phyloP scores from a whole-genome alignment of 2,888 invertebrate genomes.

The Mermis nigrescens region DNA sequence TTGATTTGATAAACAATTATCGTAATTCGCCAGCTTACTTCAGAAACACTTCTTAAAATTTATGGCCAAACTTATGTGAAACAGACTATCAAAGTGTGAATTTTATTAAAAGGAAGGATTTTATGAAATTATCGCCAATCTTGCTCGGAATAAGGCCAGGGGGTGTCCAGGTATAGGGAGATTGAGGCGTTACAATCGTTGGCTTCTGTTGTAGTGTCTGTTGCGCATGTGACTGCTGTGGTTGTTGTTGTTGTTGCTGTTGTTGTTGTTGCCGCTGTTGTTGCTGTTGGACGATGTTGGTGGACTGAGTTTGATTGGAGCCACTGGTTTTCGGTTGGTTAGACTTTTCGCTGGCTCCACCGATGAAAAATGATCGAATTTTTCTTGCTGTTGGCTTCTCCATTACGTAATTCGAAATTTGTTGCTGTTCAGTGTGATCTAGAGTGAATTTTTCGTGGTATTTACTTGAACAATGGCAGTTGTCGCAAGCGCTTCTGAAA shows the following conservation, averaged over 20 bases:
- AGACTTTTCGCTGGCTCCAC: neutral
- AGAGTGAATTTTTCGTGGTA: neutral
- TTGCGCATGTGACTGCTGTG: neutral
- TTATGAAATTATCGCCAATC: too few relatives aligned
- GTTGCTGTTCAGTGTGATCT: neutral
- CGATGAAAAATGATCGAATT: neutral
- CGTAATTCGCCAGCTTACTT: too few relatives aligned
- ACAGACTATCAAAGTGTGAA: too few relatives aligned
- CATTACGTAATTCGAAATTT: neutral
- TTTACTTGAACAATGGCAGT: neutral
- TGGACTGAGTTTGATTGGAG: neutral
- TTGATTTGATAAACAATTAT: too few relatives aligned
- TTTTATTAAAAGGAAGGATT: too few relatives aligned
- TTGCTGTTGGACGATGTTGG: neutral
- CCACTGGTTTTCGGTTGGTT: neutral
- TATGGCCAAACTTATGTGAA: too few relatives aligned
- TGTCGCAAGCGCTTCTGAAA: neutral
- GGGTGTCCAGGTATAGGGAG: conserved; percentile 50
- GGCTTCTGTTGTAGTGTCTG: too few relatives aligned
- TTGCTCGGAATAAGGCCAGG: conserved; percentile 44
- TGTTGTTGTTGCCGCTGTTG: neutral
- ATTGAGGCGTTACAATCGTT: too few relatives aligned
- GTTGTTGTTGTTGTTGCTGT: neutral
- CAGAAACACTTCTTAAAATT: too few relatives aligned
- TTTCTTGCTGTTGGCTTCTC: neutral